phyloP scores from a whole-genome alignment of 2,113 vertebrate genomes.

The Onychostruthus taczanowskii region DNA sequence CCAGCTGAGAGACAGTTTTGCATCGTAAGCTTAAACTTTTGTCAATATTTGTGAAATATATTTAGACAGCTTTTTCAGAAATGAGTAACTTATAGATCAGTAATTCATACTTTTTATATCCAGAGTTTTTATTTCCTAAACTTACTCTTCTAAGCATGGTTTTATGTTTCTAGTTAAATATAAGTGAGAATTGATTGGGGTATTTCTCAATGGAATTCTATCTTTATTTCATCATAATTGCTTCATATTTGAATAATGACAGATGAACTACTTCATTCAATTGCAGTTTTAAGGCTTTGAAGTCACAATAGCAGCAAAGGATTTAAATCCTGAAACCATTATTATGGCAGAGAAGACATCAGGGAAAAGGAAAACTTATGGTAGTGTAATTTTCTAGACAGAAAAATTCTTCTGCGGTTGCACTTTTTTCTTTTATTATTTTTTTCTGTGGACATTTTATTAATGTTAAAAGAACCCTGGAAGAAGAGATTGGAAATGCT shows the following conservation, averaged over 20 bases:
- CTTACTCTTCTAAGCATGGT: conserved; percentile 69
- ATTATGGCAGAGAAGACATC: conserved; percentile 68
- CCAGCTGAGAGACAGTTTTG: background rate
- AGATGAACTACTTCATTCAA: conserved; percentile 78
- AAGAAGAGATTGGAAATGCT: conserved; percentile 16
- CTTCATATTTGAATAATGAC: conserved; percentile 84
- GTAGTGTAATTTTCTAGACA: conserved; percentile 59
- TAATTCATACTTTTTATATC: conserved; percentile 69
- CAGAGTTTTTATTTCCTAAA: conserved; percentile 72
- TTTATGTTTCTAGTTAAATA: conserved; percentile 80
- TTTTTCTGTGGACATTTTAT: background rate
- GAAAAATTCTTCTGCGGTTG: conserved; percentile 22
- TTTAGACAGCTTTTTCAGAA: conserved; percentile 57
- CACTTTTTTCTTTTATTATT: background rate
- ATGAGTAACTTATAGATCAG: conserved; percentile 66
- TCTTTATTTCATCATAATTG: conserved; percentile 85
- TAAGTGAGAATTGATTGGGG: conserved; percentile 77
- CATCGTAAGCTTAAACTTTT: conserved; percentile 38
- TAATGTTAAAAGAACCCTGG: background rate
- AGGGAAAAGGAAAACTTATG: conserved; percentile 73
- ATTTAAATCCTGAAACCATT: conserved; percentile 78
- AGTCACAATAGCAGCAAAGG: conserved; percentile 76
- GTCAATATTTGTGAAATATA: conserved; percentile 63
- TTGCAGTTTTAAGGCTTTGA: conserved; percentile 76
- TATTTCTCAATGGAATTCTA: conserved; percentile 80